Evolutionary conservation across 2,113 vertebrate species (phyloP), one percentile per base, ranked within the genome.

Genomic region (Tenrec ecaudatus): DNA sequence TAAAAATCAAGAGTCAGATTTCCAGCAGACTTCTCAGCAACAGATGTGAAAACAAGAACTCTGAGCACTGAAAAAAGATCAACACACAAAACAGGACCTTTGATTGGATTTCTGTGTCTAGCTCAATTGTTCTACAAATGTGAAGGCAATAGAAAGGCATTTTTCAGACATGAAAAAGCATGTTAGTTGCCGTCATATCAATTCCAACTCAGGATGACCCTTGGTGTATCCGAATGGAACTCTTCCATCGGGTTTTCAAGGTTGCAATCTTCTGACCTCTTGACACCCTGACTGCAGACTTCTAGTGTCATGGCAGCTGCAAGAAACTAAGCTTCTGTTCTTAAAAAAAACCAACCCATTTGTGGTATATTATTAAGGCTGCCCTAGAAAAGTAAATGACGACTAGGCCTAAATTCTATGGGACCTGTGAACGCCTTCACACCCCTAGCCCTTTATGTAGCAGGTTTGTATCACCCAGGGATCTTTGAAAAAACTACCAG

Each of bases 71-170:
- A 53, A 53, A 53, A 53, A 53, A 53, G 9, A 53, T 10, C 6
- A 10, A 53, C 47, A 47, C 43, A 53, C 47, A 53, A 53, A 53
- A 14, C 47, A 53, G 47, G 47, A 53, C 47, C 9, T 53, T 53
- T 53, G 47, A 53, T 2, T 53, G 85, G 53, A 78, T 88, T 76
- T 95, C 33, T 95, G 1, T 17, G 8, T 77, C 66, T 82, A 89
- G 80, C 29, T 33, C 91, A 86, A 89, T 57, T 47, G 64, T 6
- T 62, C 62, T 86, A 40, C 66, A 73, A 71, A 82, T 22, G 3
- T 40, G 23, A 71, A 68, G 25, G 47, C 76, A 8, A 93, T 86
- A 77, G 57, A 57, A 91, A 76, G 38, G 36, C n/a, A 80, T 88
- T 86, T 91, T 53, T 88, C 14, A 69, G 62, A 80, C n/a, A 12